Percentiles rank a stretch among this genome's conserved stretches.
Evolutionary conservation across 2,113 vertebrate species (phyloP).

Genomic region (Speoplatyrhinus poulsoni): DNA sequence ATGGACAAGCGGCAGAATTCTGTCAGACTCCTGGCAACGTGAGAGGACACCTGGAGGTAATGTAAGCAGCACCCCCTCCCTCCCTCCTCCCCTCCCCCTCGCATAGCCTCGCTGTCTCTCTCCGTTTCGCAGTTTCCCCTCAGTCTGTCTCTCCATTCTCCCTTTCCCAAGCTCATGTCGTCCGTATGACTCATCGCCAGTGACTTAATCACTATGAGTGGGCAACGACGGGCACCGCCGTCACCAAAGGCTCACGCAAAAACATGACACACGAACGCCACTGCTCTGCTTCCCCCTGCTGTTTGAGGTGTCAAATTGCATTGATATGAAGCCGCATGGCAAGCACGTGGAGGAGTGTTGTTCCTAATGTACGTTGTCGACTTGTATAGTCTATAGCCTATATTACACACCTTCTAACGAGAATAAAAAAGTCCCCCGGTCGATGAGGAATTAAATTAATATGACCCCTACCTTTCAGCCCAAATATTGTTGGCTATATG

Average conservation of each 20-base stretch:
- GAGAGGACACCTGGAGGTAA: constrained; percentile 74
- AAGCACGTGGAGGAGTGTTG: not conserved
- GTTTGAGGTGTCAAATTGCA: constrained; percentile 8
- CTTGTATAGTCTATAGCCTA: too few relatives aligned
- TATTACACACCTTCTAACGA: too few relatives aligned
- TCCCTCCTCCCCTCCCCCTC: not conserved
- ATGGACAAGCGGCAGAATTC: constrained; percentile 58
- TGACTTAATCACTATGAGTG: constrained; percentile 65
- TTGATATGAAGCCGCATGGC: not conserved
- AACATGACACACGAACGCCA: not conserved
- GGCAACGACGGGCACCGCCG: constrained; percentile 40
- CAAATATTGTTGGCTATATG: too few relatives aligned
- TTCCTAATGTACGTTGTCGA: not conserved
- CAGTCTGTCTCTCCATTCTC: constrained; percentile 3
- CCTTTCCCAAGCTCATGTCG: constrained; percentile 7
- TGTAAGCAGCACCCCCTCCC: constrained; percentile 50
- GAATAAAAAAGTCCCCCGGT: too few relatives aligned
- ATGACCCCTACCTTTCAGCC: too few relatives aligned
- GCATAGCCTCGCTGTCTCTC: constrained; percentile 27
- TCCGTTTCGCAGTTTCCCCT: constrained; percentile 19
- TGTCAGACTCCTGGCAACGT: constrained; percentile 66
- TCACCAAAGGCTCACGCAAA: constrained; percentile 12
- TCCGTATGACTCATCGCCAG: constrained; percentile 67
- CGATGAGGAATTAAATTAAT: too few relatives aligned
- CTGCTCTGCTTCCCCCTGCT: constrained; percentile 54